A percentile compares a stretch with the other conserved stretches of the same genome.
Evolutionary conservation across 2,113 vertebrate species (phyloP).

Genomic region (Pluvianellus socialis): DNA sequence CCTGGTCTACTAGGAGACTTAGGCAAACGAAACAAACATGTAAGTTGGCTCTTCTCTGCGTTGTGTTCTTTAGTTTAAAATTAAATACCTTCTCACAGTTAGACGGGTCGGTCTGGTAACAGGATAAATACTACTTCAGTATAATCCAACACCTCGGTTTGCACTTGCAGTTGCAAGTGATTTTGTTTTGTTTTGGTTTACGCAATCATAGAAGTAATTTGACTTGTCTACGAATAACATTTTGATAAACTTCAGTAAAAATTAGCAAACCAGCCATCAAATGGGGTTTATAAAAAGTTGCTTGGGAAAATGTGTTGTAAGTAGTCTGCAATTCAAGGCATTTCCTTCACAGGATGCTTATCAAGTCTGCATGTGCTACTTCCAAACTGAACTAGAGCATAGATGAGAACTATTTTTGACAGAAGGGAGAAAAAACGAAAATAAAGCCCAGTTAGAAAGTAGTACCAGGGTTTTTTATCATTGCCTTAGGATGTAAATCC

Average conservation of each 20-base stretch:
- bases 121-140: neutral
- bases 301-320: slow-evolving; percentile 67
- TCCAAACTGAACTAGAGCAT: slow-evolving; percentile 50
- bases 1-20: neutral
- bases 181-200: neutral
- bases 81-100: neutral
- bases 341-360: slow-evolving; percentile 74
- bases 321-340: slow-evolving; percentile 70
- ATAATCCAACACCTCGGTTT: neutral
- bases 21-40: neutral
- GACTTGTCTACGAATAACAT: slow-evolving; percentile 30
- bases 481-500: slow-evolving; percentile 42
- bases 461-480: neutral
- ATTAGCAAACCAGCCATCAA: slow-evolving; percentile 28
- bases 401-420: slow-evolving; percentile 68
- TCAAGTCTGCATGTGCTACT: slow-evolving; percentile 52
- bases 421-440: neutral
- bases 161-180: neutral
- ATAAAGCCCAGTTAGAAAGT: slow-evolving; percentile 12
- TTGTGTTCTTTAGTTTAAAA: neutral
- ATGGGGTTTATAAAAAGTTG: slow-evolving; percentile 49
- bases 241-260: slow-evolving; percentile 46
- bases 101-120: neutral
- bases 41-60: neutral
- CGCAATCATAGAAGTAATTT: neutral